A percentile compares a stretch with the other conserved stretches of the same genome.
Conservation (phyloP, 2,888 invertebrate genomes). For the Sphaerophoria taeniata region DNA sequence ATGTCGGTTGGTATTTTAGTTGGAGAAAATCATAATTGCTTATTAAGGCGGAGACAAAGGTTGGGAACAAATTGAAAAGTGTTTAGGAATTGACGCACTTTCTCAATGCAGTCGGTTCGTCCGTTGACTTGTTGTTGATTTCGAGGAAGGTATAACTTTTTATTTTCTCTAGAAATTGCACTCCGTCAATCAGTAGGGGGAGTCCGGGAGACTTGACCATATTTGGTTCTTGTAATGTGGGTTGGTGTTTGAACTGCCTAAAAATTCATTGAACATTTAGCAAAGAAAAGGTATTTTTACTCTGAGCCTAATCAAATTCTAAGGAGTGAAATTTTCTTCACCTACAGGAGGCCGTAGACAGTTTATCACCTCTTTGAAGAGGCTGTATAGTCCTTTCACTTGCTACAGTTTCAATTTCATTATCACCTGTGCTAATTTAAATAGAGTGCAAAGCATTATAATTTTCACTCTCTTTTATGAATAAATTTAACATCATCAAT, state of each 20-base stretch:
- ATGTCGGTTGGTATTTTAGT: conserved; percentile 2
- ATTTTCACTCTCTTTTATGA: conserved; percentile 16
- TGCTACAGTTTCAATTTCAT: conserved; percentile 4
- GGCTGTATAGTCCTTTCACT: conserved; percentile 9
- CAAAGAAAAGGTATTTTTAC: too few relatives aligned
- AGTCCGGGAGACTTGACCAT: too few relatives aligned
- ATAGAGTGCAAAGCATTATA: not conserved
- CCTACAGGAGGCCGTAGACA: not conserved
- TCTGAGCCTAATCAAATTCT: too few relatives aligned
- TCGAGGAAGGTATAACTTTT: not conserved
- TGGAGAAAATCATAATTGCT: conserved; percentile 30
- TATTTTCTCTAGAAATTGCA: too few relatives aligned
- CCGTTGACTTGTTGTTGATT: not conserved
- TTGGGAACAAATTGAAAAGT: conserved; percentile 3
- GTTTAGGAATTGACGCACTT: conserved; percentile 8
- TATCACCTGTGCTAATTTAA: not conserved
- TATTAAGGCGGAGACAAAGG: conserved; percentile 16
- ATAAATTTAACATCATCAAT: conserved; percentile 1
- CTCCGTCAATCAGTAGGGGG: too few relatives aligned
- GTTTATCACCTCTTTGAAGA: too few relatives aligned
- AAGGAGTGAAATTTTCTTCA: too few relatives aligned
- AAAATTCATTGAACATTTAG: too few relatives aligned
- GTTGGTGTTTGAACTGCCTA: too few relatives aligned
- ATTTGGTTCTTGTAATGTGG: too few relatives aligned
- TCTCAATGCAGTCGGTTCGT: not conserved